These are phyloP conservation scores for Agrochola lychnidis DNA, from an alignment of 2,888 invertebrate genomes.

Conservation along the genomic window DNA sequence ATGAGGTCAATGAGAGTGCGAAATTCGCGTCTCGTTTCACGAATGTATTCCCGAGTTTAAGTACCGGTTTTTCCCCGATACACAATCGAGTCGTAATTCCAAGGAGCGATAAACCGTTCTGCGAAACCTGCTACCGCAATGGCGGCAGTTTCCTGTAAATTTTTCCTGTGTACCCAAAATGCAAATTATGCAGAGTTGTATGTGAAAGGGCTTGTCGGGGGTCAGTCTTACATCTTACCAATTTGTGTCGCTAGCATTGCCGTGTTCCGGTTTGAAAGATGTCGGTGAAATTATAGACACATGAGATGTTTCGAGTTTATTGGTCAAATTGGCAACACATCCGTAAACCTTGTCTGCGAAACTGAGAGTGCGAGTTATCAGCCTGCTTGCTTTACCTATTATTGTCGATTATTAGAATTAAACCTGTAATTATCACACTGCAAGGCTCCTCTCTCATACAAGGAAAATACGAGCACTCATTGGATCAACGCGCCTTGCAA, in stretches of 20 bases:
- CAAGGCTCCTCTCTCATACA: too few relatives aligned
- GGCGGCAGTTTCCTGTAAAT: constrained; percentile 4
- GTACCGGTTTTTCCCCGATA: constrained; percentile 35
- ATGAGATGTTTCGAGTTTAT: background rate
- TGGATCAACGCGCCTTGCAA: background rate
- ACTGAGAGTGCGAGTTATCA: too few relatives aligned
- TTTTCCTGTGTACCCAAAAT: constrained; percentile 32
- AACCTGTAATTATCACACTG: background rate
- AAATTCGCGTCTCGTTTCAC: constrained; percentile 21
- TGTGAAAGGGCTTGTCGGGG: constrained; percentile 18
- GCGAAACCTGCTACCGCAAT: constrained; percentile 4
- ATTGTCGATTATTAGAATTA: background rate
- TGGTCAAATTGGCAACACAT: background rate
- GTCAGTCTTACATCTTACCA: background rate
- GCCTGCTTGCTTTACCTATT: too few relatives aligned
- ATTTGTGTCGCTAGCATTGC: constrained; percentile 9
- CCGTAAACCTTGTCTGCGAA: background rate
- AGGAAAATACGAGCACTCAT: too few relatives aligned
- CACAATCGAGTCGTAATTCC: constrained; percentile 32
- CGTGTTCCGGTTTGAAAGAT: constrained; percentile 22
- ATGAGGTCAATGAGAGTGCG: constrained; percentile 45
- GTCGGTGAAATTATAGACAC: background rate
- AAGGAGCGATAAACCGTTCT: constrained; percentile 22
- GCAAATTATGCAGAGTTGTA: background rate
- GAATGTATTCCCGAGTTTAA: constrained; percentile 20